Evolutionary conservation across 1,140 invertebrate genomes (phyloP), one percentile per base, ranked within the genome.

Genomic region (Diachasma alloeum): DNA sequence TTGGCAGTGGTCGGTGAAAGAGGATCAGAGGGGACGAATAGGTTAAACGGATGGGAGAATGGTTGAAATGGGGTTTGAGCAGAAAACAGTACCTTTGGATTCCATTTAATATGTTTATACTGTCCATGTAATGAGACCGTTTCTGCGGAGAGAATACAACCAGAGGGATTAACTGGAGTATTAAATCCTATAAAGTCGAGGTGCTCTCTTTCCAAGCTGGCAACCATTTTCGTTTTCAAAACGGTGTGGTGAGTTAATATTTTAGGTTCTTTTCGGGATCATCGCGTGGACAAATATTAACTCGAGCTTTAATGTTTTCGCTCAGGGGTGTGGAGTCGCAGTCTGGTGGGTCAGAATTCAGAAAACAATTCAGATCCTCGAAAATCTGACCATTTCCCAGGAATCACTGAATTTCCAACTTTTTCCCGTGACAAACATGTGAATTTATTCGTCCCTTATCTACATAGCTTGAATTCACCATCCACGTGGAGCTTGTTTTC

Each of bases 51-150:
- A 68, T 68, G 37, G 66, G 66, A 39, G 66, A 39, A 68, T 36
- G 22, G 66, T 13, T 24, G 24, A 39, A 70, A 70, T 39, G 68
- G 39, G 37, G 17, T 22, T 70, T 39, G 37, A 39, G 37, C 4
- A 13, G 42, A 53, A 72, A 72, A 72, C 42, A 72, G 70, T 17
- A 44, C 42, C 37, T 31, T 72, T 72, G 42, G 48, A 22, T 31
- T 48, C 42, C 70, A 42, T 72, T 72, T 72, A 72, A 72, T 72
- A 46, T 72, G 70, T 46, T 72, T 72, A 42, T 72, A 70, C 70
- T 53, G 70, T 26, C 42, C 42, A 44, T 72, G 37, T 72, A 72
- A 72, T 72, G 19, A 72, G 48, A 46, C 37, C n/a, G 70, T 72
- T 72, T 72, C 42, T 70, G 36, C 42, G 68, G 42, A 36, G 68